These are phyloP conservation scores for Gymnocheta viridis DNA, from an alignment of 2,888 invertebrate species.

Conservation along the genomic window DNA sequence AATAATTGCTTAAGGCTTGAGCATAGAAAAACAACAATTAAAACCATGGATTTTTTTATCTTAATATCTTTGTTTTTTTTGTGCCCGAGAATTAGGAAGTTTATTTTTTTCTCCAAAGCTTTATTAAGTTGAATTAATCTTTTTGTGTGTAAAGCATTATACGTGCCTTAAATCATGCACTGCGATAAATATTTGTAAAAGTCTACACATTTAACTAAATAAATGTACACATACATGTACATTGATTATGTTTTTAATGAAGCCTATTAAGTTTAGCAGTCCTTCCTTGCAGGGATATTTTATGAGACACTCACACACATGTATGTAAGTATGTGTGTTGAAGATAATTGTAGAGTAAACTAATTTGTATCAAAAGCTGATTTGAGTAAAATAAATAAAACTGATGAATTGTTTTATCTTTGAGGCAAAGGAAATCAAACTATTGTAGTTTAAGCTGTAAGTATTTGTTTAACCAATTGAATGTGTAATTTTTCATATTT, in stretches of 20 bases:
- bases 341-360: too few relatives aligned
- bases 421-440: background rate
- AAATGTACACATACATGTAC: background rate
- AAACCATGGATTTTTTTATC: too few relatives aligned
- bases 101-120: slow-evolving; percentile 11
- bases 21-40: slow-evolving; percentile 30
- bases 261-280: slow-evolving; percentile 53
- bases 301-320: background rate
- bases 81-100: slow-evolving; percentile 7
- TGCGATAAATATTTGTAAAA: background rate
- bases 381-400: background rate
- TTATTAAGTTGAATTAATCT: slow-evolving; percentile 51
- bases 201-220: background rate
- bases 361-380: too few relatives aligned
- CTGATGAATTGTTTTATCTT: background rate
- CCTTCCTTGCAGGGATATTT: background rate
- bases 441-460: background rate
- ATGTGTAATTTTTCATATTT: background rate
- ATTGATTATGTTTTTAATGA: slow-evolving; percentile 38
- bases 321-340: too few relatives aligned
- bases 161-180: slow-evolving; percentile 38
- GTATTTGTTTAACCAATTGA: background rate
- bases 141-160: slow-evolving; percentile 37
- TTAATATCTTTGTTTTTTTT: too few relatives aligned
- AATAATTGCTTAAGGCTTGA: slow-evolving; percentile 51